phyloP scores from a whole-genome alignment of 2,888 invertebrate species.

The Schizotus pectinicornis region DNA sequence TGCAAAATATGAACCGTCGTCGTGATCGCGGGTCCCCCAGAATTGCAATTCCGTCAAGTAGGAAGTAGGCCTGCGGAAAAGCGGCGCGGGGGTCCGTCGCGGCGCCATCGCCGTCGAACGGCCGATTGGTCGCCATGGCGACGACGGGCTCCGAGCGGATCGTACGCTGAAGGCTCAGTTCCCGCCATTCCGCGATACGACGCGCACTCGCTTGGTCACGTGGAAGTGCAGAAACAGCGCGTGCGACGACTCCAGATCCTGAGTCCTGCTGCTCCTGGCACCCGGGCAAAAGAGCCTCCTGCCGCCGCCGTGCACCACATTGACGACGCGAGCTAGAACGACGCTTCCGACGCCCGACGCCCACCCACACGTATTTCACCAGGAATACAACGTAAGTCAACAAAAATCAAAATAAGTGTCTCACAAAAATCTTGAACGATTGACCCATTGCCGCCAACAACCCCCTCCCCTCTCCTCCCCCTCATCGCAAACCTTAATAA shows the following conservation, averaged over 20 bases:
- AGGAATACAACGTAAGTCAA: conserved; percentile 21
- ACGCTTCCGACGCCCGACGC: conserved; percentile 41
- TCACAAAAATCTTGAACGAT: too few relatives aligned
- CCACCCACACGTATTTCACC: conserved; percentile 7
- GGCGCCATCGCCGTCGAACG: conserved; percentile 56
- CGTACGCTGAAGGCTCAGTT: conserved; percentile 48
- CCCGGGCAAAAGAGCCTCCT: conserved; percentile 47
- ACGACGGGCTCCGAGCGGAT: conserved; percentile 54
- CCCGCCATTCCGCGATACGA: conserved; percentile 58
- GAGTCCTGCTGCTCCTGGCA: conserved; percentile 48
- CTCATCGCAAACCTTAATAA: too few relatives aligned
- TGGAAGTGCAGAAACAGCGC: conserved; percentile 47
- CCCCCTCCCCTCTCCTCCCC: too few relatives aligned
- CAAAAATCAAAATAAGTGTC: too few relatives aligned
- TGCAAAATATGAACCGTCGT: conserved; percentile 35
- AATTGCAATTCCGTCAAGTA: conserved; percentile 44
- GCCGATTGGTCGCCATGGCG: conserved; percentile 57
- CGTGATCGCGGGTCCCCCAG: conserved; percentile 11
- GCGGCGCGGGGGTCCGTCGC: conserved; percentile 52
- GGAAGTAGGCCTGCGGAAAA: conserved; percentile 13
- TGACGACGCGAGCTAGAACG: conserved; percentile 43
- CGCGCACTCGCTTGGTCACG: conserved; percentile 59
- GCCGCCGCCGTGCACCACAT: conserved; percentile 31
- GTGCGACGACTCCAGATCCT: conserved; percentile 52
- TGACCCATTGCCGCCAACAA: not conserved